These are phyloP conservation scores for Oncopodura yosiiana DNA, from an alignment of 1,140 invertebrate genomes.

Conservation along the genomic window DNA sequence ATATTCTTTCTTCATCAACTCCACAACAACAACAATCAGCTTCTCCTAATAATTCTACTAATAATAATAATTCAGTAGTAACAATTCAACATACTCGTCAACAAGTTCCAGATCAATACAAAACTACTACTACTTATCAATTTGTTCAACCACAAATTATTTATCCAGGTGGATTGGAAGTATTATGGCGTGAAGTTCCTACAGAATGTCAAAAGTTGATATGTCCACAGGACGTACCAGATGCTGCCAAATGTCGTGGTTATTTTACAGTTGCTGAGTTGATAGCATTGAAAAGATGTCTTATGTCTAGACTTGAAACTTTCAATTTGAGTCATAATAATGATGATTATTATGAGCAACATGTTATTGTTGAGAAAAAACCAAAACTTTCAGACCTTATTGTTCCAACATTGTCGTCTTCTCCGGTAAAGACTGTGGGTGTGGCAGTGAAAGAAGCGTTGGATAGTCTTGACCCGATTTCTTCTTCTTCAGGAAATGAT, in stretches of 20 bases:
- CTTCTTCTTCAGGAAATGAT: no score
- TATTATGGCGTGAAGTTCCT: conserved; percentile 22
- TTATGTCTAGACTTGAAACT: neutral
- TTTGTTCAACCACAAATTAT: no score
- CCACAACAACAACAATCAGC: neutral
- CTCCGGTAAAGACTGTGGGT: no score
- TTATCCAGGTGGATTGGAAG: conserved; percentile 25
- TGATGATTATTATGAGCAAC: no score
- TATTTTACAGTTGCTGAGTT: conserved; percentile 29
- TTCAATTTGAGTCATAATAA: no score
- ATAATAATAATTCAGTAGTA: neutral
- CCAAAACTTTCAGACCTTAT: no score
- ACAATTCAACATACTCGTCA: neutral
- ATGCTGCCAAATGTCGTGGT: conserved; percentile 20
- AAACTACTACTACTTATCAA: no score
- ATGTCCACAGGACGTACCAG: conserved; percentile 25
- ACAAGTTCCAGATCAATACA: neutral
- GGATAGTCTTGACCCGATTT: no score
- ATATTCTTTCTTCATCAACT: neutral
- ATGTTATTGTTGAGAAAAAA: no score
- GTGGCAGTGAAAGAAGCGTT: no score
- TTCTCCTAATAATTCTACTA: neutral
- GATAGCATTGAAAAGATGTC: conserved; percentile 2
- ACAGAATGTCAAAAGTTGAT: conserved; percentile 24
- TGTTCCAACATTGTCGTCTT: no score